Percentiles rank a stretch among this genome's conserved stretches.
Evolutionary conservation across 2,113 vertebrate species (phyloP).

Genomic region (Cephalopholis sonnerati): DNA sequence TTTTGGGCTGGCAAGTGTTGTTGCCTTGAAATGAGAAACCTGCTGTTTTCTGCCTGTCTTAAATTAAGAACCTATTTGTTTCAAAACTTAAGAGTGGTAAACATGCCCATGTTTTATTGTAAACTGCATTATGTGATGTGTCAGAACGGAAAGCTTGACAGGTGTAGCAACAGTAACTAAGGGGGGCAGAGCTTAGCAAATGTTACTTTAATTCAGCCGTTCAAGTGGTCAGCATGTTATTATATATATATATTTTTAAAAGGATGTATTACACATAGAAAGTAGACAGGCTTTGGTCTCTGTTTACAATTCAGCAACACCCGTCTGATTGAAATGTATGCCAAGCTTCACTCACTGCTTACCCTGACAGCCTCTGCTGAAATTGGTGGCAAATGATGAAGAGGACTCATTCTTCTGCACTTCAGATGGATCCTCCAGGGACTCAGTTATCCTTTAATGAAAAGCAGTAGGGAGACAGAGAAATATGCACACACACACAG

Average conservation of each 20-base stretch:
- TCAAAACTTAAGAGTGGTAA: neutral
- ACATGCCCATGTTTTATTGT: neutral
- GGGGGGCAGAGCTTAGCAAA: neutral
- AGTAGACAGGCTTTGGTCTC: slow-evolving; percentile 19
- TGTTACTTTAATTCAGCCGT: neutral
- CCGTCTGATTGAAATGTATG: slow-evolving; percentile 48
- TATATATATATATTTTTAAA: neutral
- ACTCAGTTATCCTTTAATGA: slow-evolving; percentile 59
- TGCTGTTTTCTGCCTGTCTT: neutral
- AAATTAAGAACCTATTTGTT: neutral
- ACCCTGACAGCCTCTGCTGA: slow-evolving; percentile 38
- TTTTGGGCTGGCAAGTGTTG: neutral
- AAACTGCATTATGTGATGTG: neutral
- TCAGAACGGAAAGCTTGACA: neutral
- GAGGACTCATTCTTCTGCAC: slow-evolving; percentile 51
- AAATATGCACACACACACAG: neutral
- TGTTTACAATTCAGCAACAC: slow-evolving; percentile 53
- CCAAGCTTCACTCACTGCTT: slow-evolving; percentile 34
- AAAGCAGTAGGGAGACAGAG: slow-evolving; percentile 39
- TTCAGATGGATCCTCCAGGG: slow-evolving; percentile 46
- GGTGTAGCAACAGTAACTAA: neutral
- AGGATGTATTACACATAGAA: slow-evolving; percentile 5
- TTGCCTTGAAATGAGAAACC: neutral
- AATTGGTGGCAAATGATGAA: slow-evolving; percentile 65
- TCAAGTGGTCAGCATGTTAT: neutral